These are phyloP conservation scores for Cataglyphis rosenhaueri DNA, from an alignment of 2,888 invertebrate species.

Conservation along the genomic window DNA sequence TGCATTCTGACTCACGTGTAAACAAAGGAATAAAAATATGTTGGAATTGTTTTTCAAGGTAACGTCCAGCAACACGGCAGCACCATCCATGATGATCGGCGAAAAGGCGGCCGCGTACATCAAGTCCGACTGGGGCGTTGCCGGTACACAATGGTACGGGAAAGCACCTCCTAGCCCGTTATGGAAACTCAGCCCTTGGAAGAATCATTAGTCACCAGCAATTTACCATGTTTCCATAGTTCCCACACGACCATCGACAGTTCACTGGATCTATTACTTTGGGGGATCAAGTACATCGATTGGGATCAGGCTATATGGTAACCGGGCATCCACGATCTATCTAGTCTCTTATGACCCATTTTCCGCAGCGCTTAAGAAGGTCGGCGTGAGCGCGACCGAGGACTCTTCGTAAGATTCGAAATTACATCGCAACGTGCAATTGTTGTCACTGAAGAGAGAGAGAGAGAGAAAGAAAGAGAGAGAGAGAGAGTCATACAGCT, in stretches of 20 bases:
- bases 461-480: neutral
- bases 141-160: conserved; percentile 81
- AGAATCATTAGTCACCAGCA: conserved; percentile 68
- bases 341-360: conserved; percentile 42
- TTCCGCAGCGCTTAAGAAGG: conserved; percentile 35
- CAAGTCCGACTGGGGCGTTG: conserved; percentile 85
- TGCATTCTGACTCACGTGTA: neutral
- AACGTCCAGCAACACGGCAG: conserved; percentile 87
- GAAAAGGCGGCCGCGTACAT: conserved; percentile 87
- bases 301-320: conserved; percentile 77
- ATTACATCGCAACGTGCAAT: conserved; percentile 24
- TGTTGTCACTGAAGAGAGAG: conserved; percentile 16
- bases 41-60: conserved; percentile 71
- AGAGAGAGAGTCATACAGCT: neutral
- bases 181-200: conserved; percentile 59
- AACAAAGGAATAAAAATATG: neutral
- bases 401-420: conserved; percentile 40
- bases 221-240: conserved; percentile 77
- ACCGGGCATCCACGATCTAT: conserved; percentile 56
- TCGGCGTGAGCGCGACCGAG: conserved; percentile 37
- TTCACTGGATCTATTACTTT: conserved; percentile 79
- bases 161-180: conserved; percentile 53
- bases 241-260: conserved; percentile 74
- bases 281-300: conserved; percentile 81
- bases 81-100: conserved; percentile 88